phyloP scores from a whole-genome alignment of 2,888 invertebrate species.

The Mythimna impura region DNA sequence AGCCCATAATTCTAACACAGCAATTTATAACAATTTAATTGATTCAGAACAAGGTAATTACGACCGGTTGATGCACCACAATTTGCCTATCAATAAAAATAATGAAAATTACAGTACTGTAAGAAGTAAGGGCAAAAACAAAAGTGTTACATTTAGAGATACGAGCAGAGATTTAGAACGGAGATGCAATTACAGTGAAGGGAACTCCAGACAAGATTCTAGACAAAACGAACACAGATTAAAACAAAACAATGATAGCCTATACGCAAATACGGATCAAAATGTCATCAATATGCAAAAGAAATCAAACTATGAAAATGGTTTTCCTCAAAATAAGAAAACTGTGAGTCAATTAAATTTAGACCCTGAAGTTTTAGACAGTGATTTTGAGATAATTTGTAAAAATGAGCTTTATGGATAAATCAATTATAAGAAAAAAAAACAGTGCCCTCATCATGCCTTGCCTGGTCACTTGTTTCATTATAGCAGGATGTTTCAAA shows the following conservation, averaged over 20 bases:
- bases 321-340: not conserved
- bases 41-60: slow-evolving; percentile 2
- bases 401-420: slow-evolving; percentile 21
- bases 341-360: not conserved
- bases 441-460: too few relatives aligned
- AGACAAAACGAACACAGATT: not conserved
- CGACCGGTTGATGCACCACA: slow-evolving; percentile 4
- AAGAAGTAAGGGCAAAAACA: slow-evolving; percentile 1
- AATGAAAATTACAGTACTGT: not conserved
- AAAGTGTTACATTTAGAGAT: slow-evolving; percentile 23
- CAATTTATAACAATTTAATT: not conserved
- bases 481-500: too few relatives aligned
- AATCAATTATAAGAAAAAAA: not conserved
- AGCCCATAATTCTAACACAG: not conserved
- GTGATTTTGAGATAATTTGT: not conserved
- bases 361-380: slow-evolving; percentile 21
- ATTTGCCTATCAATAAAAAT: not conserved
- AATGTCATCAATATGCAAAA: not conserved
- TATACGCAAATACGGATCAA: slow-evolving; percentile 9
- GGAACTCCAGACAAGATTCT: not conserved
- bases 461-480: too few relatives aligned
- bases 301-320: slow-evolving; percentile 6
- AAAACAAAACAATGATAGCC: not conserved
- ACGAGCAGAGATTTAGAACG: slow-evolving; percentile 5
- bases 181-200: not conserved